phyloP scores from a whole-genome alignment of 1,140 invertebrate species.

The Melipona quadrifasciata region DNA sequence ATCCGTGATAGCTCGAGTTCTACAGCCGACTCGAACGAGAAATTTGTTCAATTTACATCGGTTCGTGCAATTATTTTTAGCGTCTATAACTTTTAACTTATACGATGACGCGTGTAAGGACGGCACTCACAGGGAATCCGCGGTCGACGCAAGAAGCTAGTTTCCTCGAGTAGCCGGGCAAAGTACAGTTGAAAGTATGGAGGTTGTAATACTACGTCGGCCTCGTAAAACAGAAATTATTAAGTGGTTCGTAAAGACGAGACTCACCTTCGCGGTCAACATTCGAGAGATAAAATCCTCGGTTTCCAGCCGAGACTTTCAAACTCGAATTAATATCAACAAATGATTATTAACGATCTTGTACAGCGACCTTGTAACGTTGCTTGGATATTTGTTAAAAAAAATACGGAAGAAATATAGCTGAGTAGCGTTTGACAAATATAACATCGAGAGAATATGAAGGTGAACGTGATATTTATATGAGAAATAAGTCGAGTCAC shows the following conservation, averaged over 20 bases:
- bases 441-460: not conserved
- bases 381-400: not conserved
- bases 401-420: not conserved
- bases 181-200: not conserved
- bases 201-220: conserved; percentile 17
- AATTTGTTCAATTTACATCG: conserved; percentile 28
- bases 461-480: not conserved
- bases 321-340: not conserved
- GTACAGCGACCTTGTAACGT: not conserved
- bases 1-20: conserved; percentile 31
- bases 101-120: conserved; percentile 13
- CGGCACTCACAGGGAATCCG: not conserved
- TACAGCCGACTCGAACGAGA: conserved; percentile 33
- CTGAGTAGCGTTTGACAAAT: not conserved
- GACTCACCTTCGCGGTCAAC: not conserved
- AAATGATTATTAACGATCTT: not conserved
- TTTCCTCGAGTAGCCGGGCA: conserved; percentile 21
- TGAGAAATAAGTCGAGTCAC: not conserved
- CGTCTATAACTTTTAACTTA: conserved; percentile 26
- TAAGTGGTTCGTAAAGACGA: conserved; percentile 33
- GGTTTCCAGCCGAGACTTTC: not conserved
- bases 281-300: conserved; percentile 7
- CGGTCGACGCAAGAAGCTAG: conserved; percentile 32
- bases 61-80: conserved; percentile 51
- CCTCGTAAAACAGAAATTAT: conserved; percentile 46